A percentile compares a stretch with the other conserved stretches of the same genome.
Conservation (phyloP, 1,140 invertebrate genomes). For the Drosophila simulans region DNA sequence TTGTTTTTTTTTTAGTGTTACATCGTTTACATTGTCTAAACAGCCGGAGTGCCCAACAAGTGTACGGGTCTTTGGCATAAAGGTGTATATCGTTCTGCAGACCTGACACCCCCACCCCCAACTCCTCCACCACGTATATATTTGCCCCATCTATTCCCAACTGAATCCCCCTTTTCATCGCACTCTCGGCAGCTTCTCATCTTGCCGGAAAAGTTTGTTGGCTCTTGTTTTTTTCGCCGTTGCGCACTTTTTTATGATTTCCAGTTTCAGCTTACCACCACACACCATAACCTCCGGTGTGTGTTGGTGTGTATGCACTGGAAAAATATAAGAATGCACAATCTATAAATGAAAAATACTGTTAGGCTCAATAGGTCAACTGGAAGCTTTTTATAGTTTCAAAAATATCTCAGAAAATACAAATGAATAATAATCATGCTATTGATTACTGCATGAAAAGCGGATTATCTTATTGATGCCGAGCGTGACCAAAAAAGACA, state of each 20-base stretch:
- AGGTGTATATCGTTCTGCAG: conserved; percentile 48
- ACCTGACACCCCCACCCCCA: conserved; percentile 6
- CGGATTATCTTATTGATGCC: neutral
- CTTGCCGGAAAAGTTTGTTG: conserved; percentile 45
- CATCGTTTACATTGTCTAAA: conserved; percentile 80
- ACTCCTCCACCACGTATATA: neutral
- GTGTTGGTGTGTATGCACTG: conserved; percentile 37
- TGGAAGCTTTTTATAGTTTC: no score
- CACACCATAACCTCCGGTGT: conserved; percentile 1
- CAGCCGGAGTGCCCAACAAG: conserved; percentile 64
- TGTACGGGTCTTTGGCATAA: conserved; percentile 56
- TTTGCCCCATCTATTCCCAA: conserved; percentile 26
- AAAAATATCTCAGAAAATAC: neutral
- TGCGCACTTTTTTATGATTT: conserved; percentile 79
- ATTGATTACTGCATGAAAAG: no score
- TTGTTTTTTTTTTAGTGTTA: conserved; percentile 41
- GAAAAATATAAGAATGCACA: neutral
- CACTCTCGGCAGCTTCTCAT: conserved; percentile 47
- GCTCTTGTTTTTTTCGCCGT: conserved; percentile 51
- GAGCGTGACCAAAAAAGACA: neutral
- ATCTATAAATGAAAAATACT: neutral
- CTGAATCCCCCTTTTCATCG: conserved; percentile 38
- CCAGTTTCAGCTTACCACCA: conserved; percentile 49
- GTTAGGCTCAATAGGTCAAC: no score
- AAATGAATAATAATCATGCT: no score